Percentiles rank a stretch among this genome's conserved stretches.
Conservation (phyloP, 2,797 vertebrate species). For the Hippoglossus hippoglossus region DNA sequence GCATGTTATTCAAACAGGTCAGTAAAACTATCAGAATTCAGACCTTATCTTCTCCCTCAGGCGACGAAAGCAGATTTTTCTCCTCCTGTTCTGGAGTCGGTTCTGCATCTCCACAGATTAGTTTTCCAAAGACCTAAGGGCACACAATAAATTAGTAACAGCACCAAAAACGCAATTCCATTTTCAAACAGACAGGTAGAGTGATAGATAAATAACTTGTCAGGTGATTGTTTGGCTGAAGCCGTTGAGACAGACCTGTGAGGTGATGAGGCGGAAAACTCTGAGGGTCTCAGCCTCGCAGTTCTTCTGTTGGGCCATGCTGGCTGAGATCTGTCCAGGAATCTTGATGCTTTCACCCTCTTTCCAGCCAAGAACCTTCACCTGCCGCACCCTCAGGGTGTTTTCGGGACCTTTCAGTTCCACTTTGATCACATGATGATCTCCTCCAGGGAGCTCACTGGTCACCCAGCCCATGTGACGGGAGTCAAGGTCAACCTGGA, state of each 20-base stretch:
- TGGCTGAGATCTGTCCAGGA: constrained; percentile 95
- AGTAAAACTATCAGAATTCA: constrained; percentile 2
- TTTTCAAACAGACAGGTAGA: not conserved
- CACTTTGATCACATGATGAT: constrained; percentile 97
- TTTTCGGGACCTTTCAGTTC: constrained; percentile 99
- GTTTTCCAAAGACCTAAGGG: constrained; percentile 96
- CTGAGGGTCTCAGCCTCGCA: constrained; percentile 96
- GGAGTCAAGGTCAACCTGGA: constrained; percentile 95
- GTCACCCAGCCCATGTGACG: constrained; percentile 99
- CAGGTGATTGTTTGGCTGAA: not conserved
- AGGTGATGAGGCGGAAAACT: constrained; percentile 98
- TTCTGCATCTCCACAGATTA: constrained; percentile 98
- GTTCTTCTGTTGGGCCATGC: constrained; percentile 97
- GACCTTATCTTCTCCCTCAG: constrained; percentile 99
- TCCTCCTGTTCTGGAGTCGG: constrained; percentile 99
- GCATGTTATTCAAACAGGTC: not conserved
- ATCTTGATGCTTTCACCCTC: constrained; percentile 98
- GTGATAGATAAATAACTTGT: not conserved
- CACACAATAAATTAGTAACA: constrained; percentile 1
- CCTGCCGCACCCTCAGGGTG: constrained; percentile 96
- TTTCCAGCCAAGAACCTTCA: constrained; percentile 98
- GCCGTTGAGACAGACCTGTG: constrained; percentile 85
- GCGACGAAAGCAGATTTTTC: constrained; percentile 96
- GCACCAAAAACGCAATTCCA: not conserved
- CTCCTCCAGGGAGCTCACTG: constrained; percentile 96